Percentiles rank a stretch among this genome's conserved stretches.
These are phyloP conservation scores for Phycodurus eques DNA, from an alignment of 2,113 vertebrate species.

Conservation along the genomic window DNA sequence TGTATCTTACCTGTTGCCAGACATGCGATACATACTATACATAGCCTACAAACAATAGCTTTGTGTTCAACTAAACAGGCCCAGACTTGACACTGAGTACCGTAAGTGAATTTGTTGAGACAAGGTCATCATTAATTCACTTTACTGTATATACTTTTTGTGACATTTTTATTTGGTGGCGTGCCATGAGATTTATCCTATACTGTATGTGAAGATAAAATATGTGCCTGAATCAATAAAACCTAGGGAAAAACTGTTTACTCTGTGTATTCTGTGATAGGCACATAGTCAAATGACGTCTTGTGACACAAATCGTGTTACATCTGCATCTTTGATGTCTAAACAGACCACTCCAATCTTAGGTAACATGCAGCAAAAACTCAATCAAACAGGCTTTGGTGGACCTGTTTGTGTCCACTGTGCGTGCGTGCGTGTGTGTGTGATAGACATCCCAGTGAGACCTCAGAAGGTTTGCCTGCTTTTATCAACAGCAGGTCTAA, in stretches of 20 bases:
- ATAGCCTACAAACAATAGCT: no score
- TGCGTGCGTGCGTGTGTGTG: conserved; percentile 3
- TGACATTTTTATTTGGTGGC: neutral
- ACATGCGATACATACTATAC: no score
- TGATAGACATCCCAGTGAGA: neutral
- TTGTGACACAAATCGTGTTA: no score
- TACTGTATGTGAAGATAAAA: neutral
- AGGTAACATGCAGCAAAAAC: conserved; percentile 22
- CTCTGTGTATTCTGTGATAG: no score
- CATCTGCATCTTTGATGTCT: conserved; percentile 15
- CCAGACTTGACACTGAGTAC: neutral
- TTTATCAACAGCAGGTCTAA: conserved; percentile 6
- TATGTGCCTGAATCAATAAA: neutral
- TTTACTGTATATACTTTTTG: neutral
- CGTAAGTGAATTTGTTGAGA: neutral
- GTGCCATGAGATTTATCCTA: neutral
- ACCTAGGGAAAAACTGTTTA: neutral
- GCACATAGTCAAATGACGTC: no score
- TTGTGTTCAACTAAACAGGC: neutral
- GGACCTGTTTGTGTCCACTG: conserved; percentile 21
- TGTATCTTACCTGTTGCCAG: no score
- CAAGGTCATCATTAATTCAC: neutral
- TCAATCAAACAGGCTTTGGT: conserved; percentile 32
- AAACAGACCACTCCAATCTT: conserved; percentile 20
- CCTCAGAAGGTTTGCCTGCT: conserved; percentile 2